Evolutionary conservation across 1,140 invertebrate genomes (phyloP), one percentile per base, ranked within the genome.

Genomic region (Chionoecetes opilio): DNA sequence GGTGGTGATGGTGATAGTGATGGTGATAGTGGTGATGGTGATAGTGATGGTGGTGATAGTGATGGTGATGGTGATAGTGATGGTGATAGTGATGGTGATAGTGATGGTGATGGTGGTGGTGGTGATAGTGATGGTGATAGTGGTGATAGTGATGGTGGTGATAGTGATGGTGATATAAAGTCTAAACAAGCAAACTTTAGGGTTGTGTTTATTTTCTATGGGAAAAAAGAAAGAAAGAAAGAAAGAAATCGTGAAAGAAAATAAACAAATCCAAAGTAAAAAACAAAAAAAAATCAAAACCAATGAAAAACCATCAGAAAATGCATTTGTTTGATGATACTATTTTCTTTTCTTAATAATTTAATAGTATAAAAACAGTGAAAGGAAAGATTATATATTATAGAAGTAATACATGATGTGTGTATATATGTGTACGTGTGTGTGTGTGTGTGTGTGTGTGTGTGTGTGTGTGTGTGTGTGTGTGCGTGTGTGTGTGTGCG

Each of bases 381-480:
- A 53, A 53, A 17, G 46, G 46, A 53, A 9, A 53, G 9, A 46
- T n/a, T n/a, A n/a, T n/a, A n/a, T n/a, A n/a, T n/a, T n/a, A n/a
- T n/a, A n/a, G n/a, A 46, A 46, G 14, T 46, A 46, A 17, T 53
- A 17, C 21, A 0, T 53, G 46, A n/a, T 2, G 46, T 75, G 8
- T n/a, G 0, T n/a, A 21, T 75, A 26, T 26, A 5, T n/a, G 63
- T 75, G 21, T 75, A 26, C 26, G 63, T 75, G 63, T 75, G 63
- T 75, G 63, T 75, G 63, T 75, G 63, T 75, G 63, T 75, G 63
- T 75, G 63, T 75, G 63, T 75, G 63, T 75, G 63, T 75, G 63
- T 75, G 63, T 75, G 85, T 35, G 85, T 37, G 85, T 75, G 63
- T 75, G 85, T 38, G 85, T 35, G n/a, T 37, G 46, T 53, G 46